phyloP scores from a whole-genome alignment of 1,140 invertebrate species.

The Ectropis grisescens region DNA sequence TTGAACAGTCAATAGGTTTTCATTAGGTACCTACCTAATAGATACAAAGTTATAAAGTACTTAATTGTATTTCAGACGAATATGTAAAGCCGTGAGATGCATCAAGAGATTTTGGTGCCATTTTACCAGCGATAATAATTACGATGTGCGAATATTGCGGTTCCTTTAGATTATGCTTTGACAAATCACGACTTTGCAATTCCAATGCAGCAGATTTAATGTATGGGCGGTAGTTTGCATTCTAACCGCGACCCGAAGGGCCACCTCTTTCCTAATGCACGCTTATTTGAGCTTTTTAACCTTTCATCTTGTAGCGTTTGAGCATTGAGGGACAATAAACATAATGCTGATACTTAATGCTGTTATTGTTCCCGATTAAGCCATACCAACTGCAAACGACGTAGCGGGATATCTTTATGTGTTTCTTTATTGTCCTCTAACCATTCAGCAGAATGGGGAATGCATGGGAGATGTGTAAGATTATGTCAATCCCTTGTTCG shows the following conservation, averaged over 20 bases:
- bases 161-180: conserved; percentile 68
- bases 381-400: not conserved
- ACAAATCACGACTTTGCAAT: conserved; percentile 69
- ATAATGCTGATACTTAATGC: conserved; percentile 47
- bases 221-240: conserved; percentile 69
- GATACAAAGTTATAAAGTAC: no score
- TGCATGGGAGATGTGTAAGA: no score
- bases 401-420: no score
- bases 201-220: conserved; percentile 68
- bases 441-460: no score
- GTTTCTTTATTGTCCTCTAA: no score
- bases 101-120: conserved; percentile 53
- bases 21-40: no score
- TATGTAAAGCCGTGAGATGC: conserved; percentile 19
- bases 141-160: conserved; percentile 68
- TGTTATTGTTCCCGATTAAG: conserved; percentile 42
- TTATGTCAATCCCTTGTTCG: no score
- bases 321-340: conserved; percentile 60
- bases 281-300: conserved; percentile 70
- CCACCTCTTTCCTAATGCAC: conserved; percentile 69
- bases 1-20: no score
- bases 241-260: conserved; percentile 61
- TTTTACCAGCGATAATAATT: conserved; percentile 65
- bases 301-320: conserved; percentile 61
- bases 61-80: no score